A percentile compares a stretch with the other conserved stretches of the same genome.
Evolutionary conservation across 2,113 vertebrate genomes (phyloP).

Genomic region (Bos indicus): DNA sequence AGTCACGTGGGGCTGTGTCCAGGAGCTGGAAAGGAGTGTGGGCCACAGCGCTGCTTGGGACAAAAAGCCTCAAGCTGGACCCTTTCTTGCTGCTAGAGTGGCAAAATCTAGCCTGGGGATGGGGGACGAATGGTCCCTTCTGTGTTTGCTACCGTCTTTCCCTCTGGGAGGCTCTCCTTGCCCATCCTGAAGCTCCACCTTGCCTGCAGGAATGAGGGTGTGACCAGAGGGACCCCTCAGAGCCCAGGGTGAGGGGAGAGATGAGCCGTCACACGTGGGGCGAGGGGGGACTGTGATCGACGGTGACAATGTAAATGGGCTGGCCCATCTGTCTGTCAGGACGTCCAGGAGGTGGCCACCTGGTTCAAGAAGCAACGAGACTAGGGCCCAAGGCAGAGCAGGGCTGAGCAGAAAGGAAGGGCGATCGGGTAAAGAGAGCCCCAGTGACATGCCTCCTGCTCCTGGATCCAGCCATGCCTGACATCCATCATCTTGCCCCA

Average conservation of each 20-base stretch:
- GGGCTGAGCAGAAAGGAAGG: background rate
- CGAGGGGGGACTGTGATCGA: rapidly evolving
- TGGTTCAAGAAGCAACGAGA: background rate
- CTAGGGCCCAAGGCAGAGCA: background rate
- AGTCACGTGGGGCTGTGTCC: background rate
- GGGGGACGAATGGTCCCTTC: rapidly evolving
- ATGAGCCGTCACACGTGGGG: rapidly evolving
- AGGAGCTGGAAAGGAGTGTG: rapidly evolving
- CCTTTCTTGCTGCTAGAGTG: background rate
- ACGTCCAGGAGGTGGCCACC: background rate
- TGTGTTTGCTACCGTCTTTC: background rate
- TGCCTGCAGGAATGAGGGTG: background rate
- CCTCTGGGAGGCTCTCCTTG: background rate
- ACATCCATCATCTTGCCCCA: background rate
- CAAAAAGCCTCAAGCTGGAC: background rate
- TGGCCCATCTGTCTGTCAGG: background rate
- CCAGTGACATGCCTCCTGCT: rapidly evolving
- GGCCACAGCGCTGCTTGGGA: background rate
- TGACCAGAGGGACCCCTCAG: background rate
- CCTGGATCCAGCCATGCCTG: background rate
- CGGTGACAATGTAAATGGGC: rapidly evolving
- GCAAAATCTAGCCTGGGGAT: rapidly evolving
- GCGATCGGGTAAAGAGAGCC: background rate
- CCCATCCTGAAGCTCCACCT: background rate
- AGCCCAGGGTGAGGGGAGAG: background rate